Conservation (phyloP, 1,140 invertebrate genomes). For the Drosophila nebulosa region DNA sequence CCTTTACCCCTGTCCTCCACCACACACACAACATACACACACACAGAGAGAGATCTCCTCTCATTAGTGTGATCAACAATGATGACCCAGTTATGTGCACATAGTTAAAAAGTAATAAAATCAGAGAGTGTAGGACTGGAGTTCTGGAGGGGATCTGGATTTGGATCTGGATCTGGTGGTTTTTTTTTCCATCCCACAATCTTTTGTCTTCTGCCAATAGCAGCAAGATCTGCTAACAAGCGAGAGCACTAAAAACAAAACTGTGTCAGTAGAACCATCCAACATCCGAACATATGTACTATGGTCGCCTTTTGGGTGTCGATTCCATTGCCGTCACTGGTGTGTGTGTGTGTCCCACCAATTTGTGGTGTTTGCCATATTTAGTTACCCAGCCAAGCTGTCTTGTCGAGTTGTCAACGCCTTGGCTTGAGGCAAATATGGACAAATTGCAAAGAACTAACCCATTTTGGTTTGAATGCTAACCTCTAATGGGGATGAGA, state of each 20-base stretch:
- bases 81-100: conserved; percentile 57
- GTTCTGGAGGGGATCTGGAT: neutral
- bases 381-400: conserved; percentile 51
- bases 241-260: conserved; percentile 15
- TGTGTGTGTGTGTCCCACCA: conserved; percentile 37
- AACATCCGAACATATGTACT: conserved; percentile 11
- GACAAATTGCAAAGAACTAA: conserved; percentile 65
- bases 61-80: conserved; percentile 42
- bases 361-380: conserved; percentile 58
- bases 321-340: neutral
- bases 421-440: conserved; percentile 43
- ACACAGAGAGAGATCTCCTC: neutral
- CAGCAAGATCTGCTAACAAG: too few species aligned
- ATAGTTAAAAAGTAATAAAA: conserved; percentile 35
- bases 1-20: neutral
- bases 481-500: conserved; percentile 38
- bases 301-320: neutral
- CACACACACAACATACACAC: neutral
- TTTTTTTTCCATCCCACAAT: neutral
- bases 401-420: conserved; percentile 15
- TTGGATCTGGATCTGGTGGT: neutral
- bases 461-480: conserved; percentile 34
- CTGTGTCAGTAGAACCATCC: conserved; percentile 42
- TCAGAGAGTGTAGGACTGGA: conserved; percentile 25
- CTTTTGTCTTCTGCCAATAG: neutral